phyloP scores from a whole-genome alignment of 2,888 invertebrate genomes.

The Drosophila heteroneura region DNA sequence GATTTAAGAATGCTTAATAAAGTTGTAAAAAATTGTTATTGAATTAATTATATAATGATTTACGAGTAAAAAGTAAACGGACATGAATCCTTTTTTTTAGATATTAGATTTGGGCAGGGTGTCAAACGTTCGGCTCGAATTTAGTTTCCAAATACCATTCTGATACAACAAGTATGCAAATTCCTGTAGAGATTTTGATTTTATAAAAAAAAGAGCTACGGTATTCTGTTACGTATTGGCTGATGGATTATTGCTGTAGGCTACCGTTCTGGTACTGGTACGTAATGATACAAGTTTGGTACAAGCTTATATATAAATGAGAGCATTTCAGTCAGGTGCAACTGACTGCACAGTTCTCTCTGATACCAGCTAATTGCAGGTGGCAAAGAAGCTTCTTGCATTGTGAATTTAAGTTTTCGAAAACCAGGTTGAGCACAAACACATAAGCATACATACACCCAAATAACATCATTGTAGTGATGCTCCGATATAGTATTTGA shows the following conservation, averaged over 20 bases:
- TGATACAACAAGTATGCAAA: neutral
- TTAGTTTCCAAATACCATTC: neutral
- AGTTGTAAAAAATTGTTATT: neutral
- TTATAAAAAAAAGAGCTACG: neutral
- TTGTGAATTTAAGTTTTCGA: too few species aligned
- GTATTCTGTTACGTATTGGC: neutral
- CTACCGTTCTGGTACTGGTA: too few species aligned
- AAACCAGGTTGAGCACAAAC: too few species aligned
- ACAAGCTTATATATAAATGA: neutral
- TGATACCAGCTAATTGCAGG: too few species aligned
- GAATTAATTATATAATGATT: neutral
- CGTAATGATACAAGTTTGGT: neutral
- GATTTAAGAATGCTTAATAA: slow-evolving; percentile 31
- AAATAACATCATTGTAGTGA: too few species aligned
- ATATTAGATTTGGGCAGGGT: neutral
- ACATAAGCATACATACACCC: too few species aligned
- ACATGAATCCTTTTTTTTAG: neutral
- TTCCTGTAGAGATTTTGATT: neutral
- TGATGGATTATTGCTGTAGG: neutral
- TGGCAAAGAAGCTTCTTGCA: too few species aligned
- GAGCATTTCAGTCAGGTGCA: neutral
- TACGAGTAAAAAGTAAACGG: neutral
- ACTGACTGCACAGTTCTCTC: too few species aligned
- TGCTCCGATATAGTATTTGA: too few species aligned
- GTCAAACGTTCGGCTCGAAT: neutral